phyloP scores from a whole-genome alignment of 1,140 invertebrate species.

The Brachionus koreanus region DNA sequence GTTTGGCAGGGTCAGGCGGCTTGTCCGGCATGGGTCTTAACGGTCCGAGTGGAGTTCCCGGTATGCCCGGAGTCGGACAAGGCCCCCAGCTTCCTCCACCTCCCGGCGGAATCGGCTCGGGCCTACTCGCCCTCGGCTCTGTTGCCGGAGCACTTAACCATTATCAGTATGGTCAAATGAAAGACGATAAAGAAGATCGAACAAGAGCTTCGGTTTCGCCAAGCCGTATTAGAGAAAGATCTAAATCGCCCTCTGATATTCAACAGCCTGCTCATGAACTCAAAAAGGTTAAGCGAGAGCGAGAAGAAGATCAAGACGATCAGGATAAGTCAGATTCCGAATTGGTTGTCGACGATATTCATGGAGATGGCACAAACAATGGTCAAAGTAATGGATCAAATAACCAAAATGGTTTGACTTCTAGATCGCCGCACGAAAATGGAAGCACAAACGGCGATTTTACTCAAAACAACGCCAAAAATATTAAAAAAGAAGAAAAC shows the following conservation, averaged over 20 bases:
- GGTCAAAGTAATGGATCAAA: not conserved
- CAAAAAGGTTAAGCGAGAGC: constrained; percentile 54
- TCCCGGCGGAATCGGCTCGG: not conserved
- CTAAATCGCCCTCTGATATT: constrained; percentile 51
- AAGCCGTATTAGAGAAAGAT: constrained; percentile 70
- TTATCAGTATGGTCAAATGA: constrained; percentile 14
- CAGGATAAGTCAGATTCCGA: constrained; percentile 88
- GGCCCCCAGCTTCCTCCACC: not conserved
- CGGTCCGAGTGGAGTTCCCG: not conserved
- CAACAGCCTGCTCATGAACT: constrained; percentile 49
- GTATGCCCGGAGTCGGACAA: not conserved
- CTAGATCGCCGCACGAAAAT: constrained; percentile 7
- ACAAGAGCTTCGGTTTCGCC: constrained; percentile 69
- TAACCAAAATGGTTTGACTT: not conserved
- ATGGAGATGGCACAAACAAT: constrained; percentile 63
- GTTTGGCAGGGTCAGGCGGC: not conserved
- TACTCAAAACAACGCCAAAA: constrained; percentile 14
- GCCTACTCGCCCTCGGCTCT: constrained; percentile 27
- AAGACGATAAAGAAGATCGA: constrained; percentile 31
- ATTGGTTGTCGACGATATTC: constrained; percentile 82
- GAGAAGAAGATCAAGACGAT: constrained; percentile 64
- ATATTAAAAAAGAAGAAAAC: constrained; percentile 53
- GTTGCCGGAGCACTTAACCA: constrained; percentile 33
- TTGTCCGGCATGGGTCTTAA: not conserved
- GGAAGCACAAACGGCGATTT: constrained; percentile 5